phyloP scores from a whole-genome alignment of 2,797 vertebrate species.

The Sphenopsis melanotis region DNA sequence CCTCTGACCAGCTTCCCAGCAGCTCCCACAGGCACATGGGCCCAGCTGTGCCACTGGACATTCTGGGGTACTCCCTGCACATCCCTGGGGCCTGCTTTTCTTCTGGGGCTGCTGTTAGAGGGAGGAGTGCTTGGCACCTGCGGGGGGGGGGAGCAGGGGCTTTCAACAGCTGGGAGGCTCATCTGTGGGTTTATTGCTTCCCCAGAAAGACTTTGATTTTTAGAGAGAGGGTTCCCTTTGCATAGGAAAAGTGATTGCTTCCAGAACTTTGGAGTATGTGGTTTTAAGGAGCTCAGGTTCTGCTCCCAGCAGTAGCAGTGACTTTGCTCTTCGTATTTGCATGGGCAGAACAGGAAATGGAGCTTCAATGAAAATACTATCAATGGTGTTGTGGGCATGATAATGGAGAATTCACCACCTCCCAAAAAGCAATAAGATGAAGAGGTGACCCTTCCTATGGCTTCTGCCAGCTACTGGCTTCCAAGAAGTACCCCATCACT shows the following conservation, averaged over 20 bases:
- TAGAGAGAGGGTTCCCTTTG: not conserved
- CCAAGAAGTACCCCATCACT: not conserved
- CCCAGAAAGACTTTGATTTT: not conserved
- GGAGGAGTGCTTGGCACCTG: not conserved
- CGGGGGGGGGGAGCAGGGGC: not conserved
- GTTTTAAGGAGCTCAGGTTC: not conserved
- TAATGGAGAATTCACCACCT: not conserved
- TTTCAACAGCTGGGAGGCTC: not conserved
- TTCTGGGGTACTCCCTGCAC: not conserved
- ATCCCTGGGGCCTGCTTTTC: not conserved
- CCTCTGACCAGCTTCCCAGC: fast-evolving
- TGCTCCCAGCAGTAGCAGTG: not conserved
- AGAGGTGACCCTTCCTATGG: not conserved
- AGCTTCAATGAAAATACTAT: not conserved
- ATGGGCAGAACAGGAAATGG: not conserved
- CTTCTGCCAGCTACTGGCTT: not conserved
- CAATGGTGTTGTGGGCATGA: not conserved
- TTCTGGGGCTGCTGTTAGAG: not conserved
- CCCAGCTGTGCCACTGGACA: fast-evolving
- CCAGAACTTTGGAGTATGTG: not conserved
- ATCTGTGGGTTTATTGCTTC: not conserved
- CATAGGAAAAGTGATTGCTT: not conserved
- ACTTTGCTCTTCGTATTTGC: not conserved
- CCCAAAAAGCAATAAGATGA: not conserved
- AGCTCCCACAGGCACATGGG: not conserved